Percentiles rank a stretch among this genome's conserved stretches.
These are phyloP conservation scores for Drosophila antonietae DNA, from an alignment of 2,888 invertebrate genomes.

Conservation along the genomic window DNA sequence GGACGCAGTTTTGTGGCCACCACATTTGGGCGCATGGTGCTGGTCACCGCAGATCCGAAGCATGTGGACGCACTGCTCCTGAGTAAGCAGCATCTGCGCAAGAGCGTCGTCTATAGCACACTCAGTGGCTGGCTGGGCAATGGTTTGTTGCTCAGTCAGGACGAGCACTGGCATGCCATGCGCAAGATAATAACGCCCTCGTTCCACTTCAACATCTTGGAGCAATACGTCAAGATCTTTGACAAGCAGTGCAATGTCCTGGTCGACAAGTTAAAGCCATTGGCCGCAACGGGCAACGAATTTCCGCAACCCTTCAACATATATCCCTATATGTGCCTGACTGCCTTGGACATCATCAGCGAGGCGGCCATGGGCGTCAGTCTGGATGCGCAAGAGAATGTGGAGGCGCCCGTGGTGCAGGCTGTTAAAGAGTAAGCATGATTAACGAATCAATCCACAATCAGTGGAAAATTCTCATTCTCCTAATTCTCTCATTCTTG, in stretches of 20 bases:
- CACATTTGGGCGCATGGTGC: constrained; percentile 49
- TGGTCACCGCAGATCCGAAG: constrained; percentile 76
- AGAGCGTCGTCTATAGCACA: constrained; percentile 75
- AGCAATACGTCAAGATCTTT: constrained; percentile 89
- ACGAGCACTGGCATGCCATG: constrained; percentile 87
- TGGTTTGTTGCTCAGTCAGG: constrained; percentile 80
- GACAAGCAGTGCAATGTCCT: constrained; percentile 87
- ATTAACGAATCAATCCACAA: too few relatives aligned
- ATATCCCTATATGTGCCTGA: constrained; percentile 87
- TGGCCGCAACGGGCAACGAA: constrained; percentile 55
- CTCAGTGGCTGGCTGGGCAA: constrained; percentile 81
- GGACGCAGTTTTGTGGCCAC: constrained; percentile 76
- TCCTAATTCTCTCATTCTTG: background rate
- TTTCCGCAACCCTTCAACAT: constrained; percentile 86
- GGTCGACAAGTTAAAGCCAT: constrained; percentile 85
- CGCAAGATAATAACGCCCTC: constrained; percentile 91
- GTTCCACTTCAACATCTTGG: constrained; percentile 91
- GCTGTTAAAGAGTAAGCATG: constrained; percentile 87
- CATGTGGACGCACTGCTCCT: constrained; percentile 74
- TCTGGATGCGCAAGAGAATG: constrained; percentile 88
- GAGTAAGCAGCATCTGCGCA: constrained; percentile 75
- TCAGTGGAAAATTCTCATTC: background rate
- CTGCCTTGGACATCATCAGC: constrained; percentile 87
- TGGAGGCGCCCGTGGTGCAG: constrained; percentile 88
- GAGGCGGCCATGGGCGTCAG: constrained; percentile 93